phyloP scores from a whole-genome alignment of 2,888 invertebrate genomes.

The Matsumyia berberina region DNA sequence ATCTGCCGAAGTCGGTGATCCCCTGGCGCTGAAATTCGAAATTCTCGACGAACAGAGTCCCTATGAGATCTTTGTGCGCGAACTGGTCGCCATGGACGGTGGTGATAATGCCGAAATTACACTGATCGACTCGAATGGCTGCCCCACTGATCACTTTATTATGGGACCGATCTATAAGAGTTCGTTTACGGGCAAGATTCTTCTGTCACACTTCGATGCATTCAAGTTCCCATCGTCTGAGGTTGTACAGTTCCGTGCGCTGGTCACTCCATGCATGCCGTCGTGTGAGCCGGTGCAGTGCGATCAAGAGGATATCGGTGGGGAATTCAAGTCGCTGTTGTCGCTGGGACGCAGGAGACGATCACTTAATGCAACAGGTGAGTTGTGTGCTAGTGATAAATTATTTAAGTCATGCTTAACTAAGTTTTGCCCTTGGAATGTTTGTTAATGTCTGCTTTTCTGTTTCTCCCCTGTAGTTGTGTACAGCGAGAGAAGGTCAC shows the following conservation, averaged over 20 bases:
- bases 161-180: slow-evolving; percentile 96
- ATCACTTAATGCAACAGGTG: slow-evolving; percentile 85
- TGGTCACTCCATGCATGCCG: slow-evolving; percentile 97
- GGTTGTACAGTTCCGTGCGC: slow-evolving; percentile 97
- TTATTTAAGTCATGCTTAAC: slow-evolving; percentile 66
- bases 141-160: slow-evolving; percentile 96
- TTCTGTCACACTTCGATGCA: slow-evolving; percentile 96
- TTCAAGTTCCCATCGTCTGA: slow-evolving; percentile 98
- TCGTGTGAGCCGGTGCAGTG: slow-evolving; percentile 96
- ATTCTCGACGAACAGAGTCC: slow-evolving; percentile 96
- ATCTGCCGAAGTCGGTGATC: slow-evolving; percentile 96
- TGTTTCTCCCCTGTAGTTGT: slow-evolving; percentile 48
- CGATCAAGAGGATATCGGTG: slow-evolving; percentile 92
- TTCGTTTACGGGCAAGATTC: slow-evolving; percentile 90
- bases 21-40: slow-evolving; percentile 95
- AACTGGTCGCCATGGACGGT: slow-evolving; percentile 97
- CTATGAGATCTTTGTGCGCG: slow-evolving; percentile 97
- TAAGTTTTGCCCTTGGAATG: slow-evolving; percentile 43
- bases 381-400: slow-evolving; percentile 67
- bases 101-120: slow-evolving; percentile 96
- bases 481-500: slow-evolving; percentile 77
- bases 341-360: slow-evolving; percentile 93
- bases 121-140: slow-evolving; percentile 95
- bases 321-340: slow-evolving; percentile 91
- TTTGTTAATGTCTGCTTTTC: slow-evolving; percentile 31